Evolutionary conservation across 2,797 vertebrate genomes (phyloP).

Genomic region (Parambassis ranga): DNA sequence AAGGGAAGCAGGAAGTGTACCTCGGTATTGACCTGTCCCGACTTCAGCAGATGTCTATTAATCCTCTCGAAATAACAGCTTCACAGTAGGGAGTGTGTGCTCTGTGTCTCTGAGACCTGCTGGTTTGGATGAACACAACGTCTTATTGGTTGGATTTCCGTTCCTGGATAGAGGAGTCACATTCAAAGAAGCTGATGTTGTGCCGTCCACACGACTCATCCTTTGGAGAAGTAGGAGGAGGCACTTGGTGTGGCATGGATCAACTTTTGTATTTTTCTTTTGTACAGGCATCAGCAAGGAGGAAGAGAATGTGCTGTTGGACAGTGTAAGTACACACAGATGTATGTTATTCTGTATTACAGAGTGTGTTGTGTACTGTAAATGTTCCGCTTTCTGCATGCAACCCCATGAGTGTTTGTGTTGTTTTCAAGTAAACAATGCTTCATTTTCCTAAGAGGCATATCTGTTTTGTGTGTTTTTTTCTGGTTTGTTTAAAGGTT

Average conservation of each 20-base stretch:
- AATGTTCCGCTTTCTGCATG: not conserved
- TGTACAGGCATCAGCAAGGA: slow-evolving; percentile 43
- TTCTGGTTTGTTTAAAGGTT: slow-evolving; percentile 60
- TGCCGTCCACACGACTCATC: slow-evolving; percentile 4
- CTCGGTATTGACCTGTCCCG: slow-evolving; percentile 63
- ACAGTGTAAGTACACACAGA: slow-evolving; percentile 69
- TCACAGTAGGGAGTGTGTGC: slow-evolving; percentile 46
- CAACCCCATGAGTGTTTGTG: not conserved
- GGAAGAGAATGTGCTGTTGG: slow-evolving; percentile 45
- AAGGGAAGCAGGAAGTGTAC: slow-evolving; percentile 62
- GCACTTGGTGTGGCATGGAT: slow-evolving; percentile 17
- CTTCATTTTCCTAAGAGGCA: not conserved
- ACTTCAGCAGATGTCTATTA: slow-evolving; percentile 49
- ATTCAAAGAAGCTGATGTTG: slow-evolving; percentile 28
- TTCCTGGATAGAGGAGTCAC: slow-evolving; percentile 30
- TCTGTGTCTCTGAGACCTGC: slow-evolving; percentile 48
- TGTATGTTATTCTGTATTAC: not conserved
- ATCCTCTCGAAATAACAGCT: slow-evolving; percentile 57
- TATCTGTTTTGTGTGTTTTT: not conserved
- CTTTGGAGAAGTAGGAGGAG: not conserved
- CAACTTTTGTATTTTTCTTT: slow-evolving; percentile 44
- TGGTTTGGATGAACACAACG: slow-evolving; percentile 38
- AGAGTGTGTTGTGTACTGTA: not conserved
- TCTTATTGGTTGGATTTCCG: slow-evolving; percentile 36
- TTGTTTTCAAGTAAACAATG: slow-evolving; percentile 5